A percentile compares a stretch with the other conserved stretches of the same genome.
phyloP scores from a whole-genome alignment of 2,888 invertebrate species.

The Hofmannophila pseudospretella region DNA sequence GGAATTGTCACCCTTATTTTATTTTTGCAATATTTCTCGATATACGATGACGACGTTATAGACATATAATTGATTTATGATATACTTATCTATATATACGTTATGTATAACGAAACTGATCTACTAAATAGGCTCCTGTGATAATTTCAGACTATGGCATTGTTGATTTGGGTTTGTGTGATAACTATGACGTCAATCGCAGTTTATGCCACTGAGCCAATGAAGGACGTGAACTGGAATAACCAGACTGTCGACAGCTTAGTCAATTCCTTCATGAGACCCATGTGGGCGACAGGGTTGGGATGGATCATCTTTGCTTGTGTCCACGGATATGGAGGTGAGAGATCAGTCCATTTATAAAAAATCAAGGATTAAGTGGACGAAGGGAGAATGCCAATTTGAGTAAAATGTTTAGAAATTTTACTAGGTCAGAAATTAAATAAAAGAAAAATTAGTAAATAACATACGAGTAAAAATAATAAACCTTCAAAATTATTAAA shows the following conservation, averaged over 20 bases:
- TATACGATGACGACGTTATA: too few species aligned
- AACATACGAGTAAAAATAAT: too few species aligned
- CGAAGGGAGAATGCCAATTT: not conserved
- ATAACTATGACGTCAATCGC: conserved; percentile 17
- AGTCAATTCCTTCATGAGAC: conserved; percentile 41
- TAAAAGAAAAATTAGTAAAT: too few species aligned
- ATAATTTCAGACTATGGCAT: conserved; percentile 16
- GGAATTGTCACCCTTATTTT: too few species aligned
- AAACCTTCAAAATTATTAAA: too few species aligned
- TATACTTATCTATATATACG: too few species aligned
- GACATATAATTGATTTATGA: too few species aligned
- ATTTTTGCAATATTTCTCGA: too few species aligned
- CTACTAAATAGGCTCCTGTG: too few species aligned
- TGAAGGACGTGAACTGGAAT: conserved; percentile 24
- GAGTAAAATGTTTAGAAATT: too few species aligned
- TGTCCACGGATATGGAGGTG: conserved; percentile 43
- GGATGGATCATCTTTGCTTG: conserved; percentile 56
- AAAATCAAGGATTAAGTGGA: not conserved
- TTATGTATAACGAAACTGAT: too few species aligned
- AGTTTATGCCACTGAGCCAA: conserved; percentile 24
- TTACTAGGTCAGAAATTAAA: too few species aligned
- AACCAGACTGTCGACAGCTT: conserved; percentile 26
- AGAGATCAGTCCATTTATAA: not conserved
- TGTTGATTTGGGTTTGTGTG: conserved; percentile 21
- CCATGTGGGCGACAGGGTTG: conserved; percentile 46